These are phyloP conservation scores for Elaeidobius kamerunicus DNA, from an alignment of 2,888 invertebrate species.

Conservation along the genomic window DNA sequence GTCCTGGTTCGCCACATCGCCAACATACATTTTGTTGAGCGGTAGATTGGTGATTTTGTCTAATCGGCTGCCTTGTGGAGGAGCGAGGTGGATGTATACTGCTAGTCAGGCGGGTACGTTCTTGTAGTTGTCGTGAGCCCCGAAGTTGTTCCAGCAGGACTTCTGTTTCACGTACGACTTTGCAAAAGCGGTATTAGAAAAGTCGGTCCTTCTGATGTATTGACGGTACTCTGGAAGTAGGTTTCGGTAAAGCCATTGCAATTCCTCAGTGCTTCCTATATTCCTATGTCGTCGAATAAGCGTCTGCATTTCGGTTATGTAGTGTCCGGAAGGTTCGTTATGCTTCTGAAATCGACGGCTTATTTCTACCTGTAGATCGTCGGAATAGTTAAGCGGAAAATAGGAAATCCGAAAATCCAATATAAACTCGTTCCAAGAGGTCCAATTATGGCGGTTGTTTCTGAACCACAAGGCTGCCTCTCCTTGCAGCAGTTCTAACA, in stretches of 20 bases:
- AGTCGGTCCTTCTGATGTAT: not conserved
- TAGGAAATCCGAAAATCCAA: not conserved
- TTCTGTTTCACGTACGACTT: not conserved
- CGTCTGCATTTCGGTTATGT: not conserved
- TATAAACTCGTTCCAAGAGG: not conserved
- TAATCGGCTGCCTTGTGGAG: not conserved
- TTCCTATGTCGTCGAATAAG: not conserved
- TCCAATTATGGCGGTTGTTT: not conserved
- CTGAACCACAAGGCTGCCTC: conserved; percentile 3
- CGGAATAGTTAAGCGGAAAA: not conserved
- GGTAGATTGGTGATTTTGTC: not conserved
- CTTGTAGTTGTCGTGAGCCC: not conserved
- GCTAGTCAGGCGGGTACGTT: not conserved
- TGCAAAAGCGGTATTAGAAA: not conserved
- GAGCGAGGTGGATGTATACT: too few relatives aligned
- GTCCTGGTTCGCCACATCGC: not conserved
- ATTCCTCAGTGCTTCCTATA: not conserved
- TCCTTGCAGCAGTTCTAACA: not conserved
- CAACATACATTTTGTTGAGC: not conserved
- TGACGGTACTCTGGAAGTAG: not conserved
- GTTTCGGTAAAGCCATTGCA: not conserved
- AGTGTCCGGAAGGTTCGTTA: not conserved
- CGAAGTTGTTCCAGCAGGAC: not conserved
- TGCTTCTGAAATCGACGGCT: not conserved
- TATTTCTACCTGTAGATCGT: not conserved